These are phyloP conservation scores for Grapholita molesta DNA, from an alignment of 1,140 invertebrate species.

Conservation along the genomic window DNA sequence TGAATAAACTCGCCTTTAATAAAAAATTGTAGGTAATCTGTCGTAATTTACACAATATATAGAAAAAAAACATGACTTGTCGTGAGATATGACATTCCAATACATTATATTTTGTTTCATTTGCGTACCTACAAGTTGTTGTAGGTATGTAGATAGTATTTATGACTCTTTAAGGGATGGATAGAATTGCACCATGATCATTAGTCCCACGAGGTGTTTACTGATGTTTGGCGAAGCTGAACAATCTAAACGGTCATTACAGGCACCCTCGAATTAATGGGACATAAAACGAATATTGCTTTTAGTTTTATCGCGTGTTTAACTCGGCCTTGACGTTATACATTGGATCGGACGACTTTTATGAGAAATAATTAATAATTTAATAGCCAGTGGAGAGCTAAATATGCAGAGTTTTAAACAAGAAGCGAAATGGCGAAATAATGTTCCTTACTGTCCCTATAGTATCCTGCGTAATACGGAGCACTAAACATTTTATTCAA, in stretches of 20 bases:
- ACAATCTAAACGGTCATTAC: not conserved
- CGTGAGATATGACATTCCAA: too few species aligned
- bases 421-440: too few species aligned
- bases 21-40: too few species aligned
- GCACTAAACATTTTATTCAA: too few species aligned
- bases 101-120: not conserved
- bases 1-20: too few species aligned
- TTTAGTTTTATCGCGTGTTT: constrained; percentile 13
- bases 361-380: not conserved
- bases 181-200: not conserved
- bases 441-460: too few species aligned
- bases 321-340: not conserved
- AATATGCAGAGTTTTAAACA: too few species aligned
- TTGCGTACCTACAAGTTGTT: not conserved
- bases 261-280: not conserved
- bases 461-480: too few species aligned
- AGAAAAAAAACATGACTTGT: too few species aligned
- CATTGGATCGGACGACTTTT: not conserved
- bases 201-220: not conserved
- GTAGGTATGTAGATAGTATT: not conserved
- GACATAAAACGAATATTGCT: not conserved
- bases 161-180: not conserved
- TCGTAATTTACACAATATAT: too few species aligned
- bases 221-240: not conserved
- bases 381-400: not conserved